phyloP scores from a whole-genome alignment of 1,140 invertebrate genomes.

The Portunus trituberculatus region DNA sequence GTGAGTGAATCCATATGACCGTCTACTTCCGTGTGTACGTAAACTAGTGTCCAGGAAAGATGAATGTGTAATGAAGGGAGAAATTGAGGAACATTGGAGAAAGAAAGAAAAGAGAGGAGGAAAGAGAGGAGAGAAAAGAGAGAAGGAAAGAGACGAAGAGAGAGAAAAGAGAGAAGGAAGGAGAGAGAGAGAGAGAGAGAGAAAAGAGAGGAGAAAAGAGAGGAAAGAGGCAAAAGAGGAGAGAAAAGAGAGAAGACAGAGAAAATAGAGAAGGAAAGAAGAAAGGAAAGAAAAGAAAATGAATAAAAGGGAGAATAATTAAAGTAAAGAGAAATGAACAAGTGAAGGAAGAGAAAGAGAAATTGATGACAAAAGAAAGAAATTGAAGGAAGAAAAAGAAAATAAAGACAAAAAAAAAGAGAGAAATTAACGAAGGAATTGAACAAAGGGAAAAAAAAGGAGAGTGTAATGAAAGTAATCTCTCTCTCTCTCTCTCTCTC shows the following conservation, averaged over 20 bases:
- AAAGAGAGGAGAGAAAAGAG: background rate
- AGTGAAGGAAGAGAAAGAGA: too few relatives aligned
- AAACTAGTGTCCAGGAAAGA: too few relatives aligned
- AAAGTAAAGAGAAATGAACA: too few relatives aligned
- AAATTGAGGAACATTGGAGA: background rate
- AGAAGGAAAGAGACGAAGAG: constrained; percentile 30
- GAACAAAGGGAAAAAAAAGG: background rate
- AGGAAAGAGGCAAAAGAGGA: background rate
- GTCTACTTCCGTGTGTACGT: background rate
- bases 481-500: background rate
- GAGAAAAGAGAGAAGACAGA: background rate
- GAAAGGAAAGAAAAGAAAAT: background rate
- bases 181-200: constrained; percentile 50
- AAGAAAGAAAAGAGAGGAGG: background rate
- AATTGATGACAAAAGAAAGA: background rate
- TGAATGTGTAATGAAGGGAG: background rate
- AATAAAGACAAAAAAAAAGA: background rate
- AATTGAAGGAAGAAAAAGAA: background rate
- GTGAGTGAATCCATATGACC: background rate
- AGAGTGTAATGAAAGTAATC: background rate
- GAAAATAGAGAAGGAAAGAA: background rate
- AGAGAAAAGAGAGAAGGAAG: constrained; percentile 3
- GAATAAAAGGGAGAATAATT: too few relatives aligned
- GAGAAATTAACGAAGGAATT: background rate
- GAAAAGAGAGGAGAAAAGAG: constrained; percentile 32